Evolutionary conservation across 2,113 vertebrate genomes (phyloP).

Genomic region (Carassius gibelio): DNA sequence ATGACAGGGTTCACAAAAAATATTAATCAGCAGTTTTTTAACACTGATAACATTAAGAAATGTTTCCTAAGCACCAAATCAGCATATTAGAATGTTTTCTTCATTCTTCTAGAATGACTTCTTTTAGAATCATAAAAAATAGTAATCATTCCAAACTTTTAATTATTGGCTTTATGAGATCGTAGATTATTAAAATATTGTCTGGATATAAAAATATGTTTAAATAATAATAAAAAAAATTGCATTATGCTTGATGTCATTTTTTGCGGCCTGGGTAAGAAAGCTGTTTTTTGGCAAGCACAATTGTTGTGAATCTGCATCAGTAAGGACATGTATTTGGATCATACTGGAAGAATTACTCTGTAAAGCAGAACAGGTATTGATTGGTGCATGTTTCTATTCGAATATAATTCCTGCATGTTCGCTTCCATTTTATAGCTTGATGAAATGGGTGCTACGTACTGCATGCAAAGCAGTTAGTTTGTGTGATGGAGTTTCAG

Average conservation of each 20-base stretch:
- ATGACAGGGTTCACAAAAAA: too few relatives aligned
- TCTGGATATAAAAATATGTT: neutral
- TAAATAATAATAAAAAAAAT: neutral
- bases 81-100: too few relatives aligned
- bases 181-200: neutral
- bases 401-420: conserved; percentile 6
- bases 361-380: conserved; percentile 4
- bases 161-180: too few relatives aligned
- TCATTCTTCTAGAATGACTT: too few relatives aligned
- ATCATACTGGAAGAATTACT: neutral
- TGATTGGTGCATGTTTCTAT: neutral
- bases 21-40: too few relatives aligned
- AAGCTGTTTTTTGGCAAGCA: neutral
- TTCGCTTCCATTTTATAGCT: conserved; percentile 1
- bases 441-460: conserved; percentile 8
- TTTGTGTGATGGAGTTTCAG: conserved; percentile 15
- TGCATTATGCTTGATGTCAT: neutral
- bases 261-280: conserved; percentile 6
- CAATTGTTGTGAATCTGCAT: neutral
- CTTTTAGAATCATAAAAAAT: too few relatives aligned
- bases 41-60: too few relatives aligned
- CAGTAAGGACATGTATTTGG: neutral
- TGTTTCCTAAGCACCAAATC: too few relatives aligned
- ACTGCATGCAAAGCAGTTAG: neutral
- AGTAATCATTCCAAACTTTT: too few relatives aligned